These are phyloP conservation scores for Monopis laevigella DNA, from an alignment of 2,888 invertebrate species.

Conservation along the genomic window DNA sequence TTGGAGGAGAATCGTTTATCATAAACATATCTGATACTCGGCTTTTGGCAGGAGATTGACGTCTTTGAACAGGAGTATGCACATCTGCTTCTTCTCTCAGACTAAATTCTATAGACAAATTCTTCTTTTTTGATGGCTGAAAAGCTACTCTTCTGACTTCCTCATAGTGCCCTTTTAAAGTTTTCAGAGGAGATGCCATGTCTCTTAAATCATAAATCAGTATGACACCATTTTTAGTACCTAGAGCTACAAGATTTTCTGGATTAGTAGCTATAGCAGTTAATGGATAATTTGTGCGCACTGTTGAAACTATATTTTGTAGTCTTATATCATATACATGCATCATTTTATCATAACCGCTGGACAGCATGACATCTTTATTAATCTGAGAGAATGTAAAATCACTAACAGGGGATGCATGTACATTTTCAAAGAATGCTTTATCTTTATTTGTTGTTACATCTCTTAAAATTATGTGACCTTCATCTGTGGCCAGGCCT, in stretches of 20 bases:
- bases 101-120: constrained; percentile 43
- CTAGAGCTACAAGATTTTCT: constrained; percentile 57
- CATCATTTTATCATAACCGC: constrained; percentile 65
- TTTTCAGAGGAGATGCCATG: constrained; percentile 47
- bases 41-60: not conserved
- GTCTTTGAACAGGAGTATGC: constrained; percentile 31
- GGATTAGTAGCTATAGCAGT: constrained; percentile 49
- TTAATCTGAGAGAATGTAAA: constrained; percentile 64
- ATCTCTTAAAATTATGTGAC: constrained; percentile 52
- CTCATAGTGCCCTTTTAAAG: constrained; percentile 58
- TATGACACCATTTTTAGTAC: constrained; percentile 62
- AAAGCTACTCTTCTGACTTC: constrained; percentile 55
- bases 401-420: constrained; percentile 67
- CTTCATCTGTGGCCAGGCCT: constrained; percentile 61
- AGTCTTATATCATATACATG: constrained; percentile 65
- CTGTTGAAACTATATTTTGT: constrained; percentile 51
- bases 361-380: constrained; percentile 61
- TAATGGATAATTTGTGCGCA: constrained; percentile 43
- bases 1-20: constrained; percentile 45
- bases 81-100: constrained; percentile 44
- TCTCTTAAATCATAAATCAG: constrained; percentile 66
- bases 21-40: constrained; percentile 50
- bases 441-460: constrained; percentile 55
- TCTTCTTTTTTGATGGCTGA: constrained; percentile 45
- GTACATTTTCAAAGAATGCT: constrained; percentile 55